A percentile compares a stretch with the other conserved stretches of the same genome.
These are phyloP conservation scores for Hedya salicella DNA, from an alignment of 2,888 invertebrate genomes.

Conservation along the genomic window DNA sequence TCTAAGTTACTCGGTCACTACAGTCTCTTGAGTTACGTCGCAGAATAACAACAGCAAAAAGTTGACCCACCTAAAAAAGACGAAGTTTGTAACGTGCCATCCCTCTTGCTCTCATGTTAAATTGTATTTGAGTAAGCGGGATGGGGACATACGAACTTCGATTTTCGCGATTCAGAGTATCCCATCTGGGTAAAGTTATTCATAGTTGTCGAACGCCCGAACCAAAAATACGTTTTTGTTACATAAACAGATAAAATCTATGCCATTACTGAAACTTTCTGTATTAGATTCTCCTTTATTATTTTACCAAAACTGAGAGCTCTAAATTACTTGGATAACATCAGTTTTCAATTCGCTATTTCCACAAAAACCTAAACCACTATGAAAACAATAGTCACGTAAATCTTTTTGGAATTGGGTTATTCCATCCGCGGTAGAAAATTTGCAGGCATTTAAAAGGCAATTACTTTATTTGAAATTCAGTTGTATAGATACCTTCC, in stretches of 20 bases:
- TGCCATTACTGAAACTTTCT: not conserved
- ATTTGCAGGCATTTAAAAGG: not conserved
- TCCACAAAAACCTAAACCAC: not conserved
- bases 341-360: not conserved
- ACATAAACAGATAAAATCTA: not conserved
- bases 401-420: not conserved
- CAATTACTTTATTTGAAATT: not conserved
- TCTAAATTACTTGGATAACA: conserved; percentile 4
- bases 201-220: too few species aligned
- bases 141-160: too few species aligned
- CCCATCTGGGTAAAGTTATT: too few species aligned
- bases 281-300: not conserved
- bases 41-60: too few species aligned
- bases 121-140: too few species aligned
- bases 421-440: not conserved
- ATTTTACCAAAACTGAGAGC: conserved; percentile 1
- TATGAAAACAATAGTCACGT: not conserved
- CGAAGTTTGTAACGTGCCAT: too few species aligned
- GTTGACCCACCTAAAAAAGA: too few species aligned
- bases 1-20: too few species aligned
- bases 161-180: too few species aligned
- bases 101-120: too few species aligned
- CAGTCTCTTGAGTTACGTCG: too few species aligned
- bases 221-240: too few species aligned
- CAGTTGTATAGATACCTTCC: not conserved